Evolutionary conservation across 2,797 vertebrate genomes (phyloP).

Genomic region (Margarornis squamiger): DNA sequence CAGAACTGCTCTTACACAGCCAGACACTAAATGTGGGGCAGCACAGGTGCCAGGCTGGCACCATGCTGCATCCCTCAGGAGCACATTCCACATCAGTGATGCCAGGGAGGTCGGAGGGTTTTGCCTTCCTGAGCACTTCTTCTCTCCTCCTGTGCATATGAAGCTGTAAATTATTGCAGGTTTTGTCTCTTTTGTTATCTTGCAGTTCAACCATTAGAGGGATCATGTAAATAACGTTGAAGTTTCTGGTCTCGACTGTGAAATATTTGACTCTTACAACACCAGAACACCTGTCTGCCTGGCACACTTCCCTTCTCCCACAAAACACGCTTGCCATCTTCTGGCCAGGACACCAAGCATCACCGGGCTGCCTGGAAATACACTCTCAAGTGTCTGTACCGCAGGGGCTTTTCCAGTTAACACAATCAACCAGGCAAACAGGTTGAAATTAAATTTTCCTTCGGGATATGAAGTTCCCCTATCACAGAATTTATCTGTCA

Average conservation of each 20-base stretch:
- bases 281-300: neutral
- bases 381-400: neutral
- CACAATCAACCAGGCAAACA: neutral
- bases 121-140: accelerated
- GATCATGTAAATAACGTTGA: neutral
- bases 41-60: neutral
- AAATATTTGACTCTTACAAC: neutral
- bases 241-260: neutral
- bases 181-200: neutral
- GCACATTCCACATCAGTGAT: accelerated
- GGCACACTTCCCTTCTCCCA: neutral
- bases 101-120: neutral
- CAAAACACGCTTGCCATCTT: constrained; percentile 64
- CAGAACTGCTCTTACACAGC: neutral
- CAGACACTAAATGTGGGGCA: neutral
- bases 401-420: neutral
- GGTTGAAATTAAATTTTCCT: neutral
- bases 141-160: neutral
- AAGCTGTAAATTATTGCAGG: neutral
- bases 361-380: neutral
- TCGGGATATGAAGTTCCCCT: neutral
- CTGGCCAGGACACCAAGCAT: constrained; percentile 29
- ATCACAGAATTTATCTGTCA: neutral
- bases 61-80: accelerated
- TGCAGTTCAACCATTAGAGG: neutral